Evolutionary conservation across 2,113 vertebrate species (phyloP).

Genomic region (Phalacrocorax brasilianus): DNA sequence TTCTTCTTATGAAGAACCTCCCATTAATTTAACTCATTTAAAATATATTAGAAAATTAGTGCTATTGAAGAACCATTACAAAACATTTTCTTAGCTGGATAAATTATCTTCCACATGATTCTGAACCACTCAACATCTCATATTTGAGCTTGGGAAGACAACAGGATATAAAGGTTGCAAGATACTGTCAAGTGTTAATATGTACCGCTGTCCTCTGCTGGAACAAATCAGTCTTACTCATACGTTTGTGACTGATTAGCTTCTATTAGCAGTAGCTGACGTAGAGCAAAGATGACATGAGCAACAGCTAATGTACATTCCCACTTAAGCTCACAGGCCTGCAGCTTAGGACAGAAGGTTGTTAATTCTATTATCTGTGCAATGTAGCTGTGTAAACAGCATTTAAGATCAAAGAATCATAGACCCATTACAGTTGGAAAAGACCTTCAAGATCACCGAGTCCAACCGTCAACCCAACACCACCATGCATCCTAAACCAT

Average conservation of each 20-base stretch:
- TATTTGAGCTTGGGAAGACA: neutral
- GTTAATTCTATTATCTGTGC: neutral
- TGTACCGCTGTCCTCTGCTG: conserved; percentile 7
- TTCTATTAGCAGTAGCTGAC: neutral
- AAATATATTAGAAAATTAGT: neutral
- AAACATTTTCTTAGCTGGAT: neutral
- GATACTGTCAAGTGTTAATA: neutral
- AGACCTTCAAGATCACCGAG: too few relatives aligned
- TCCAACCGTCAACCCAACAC: too few relatives aligned
- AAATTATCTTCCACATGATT: neutral
- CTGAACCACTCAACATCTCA: neutral
- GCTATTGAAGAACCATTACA: neutral
- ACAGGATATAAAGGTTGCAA: neutral
- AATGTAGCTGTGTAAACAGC: neutral
- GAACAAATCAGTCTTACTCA: neutral
- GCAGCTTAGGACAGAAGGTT: neutral
- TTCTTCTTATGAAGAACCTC: neutral
- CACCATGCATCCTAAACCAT: too few relatives aligned
- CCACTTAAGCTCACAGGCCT: neutral
- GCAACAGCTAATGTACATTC: neutral
- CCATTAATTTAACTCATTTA: neutral
- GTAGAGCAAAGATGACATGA: neutral
- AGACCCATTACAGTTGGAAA: too few relatives aligned
- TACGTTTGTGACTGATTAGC: neutral
- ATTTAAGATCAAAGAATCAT: neutral